Evolutionary conservation across 2,888 invertebrate species (phyloP), one percentile per base, ranked within the genome.

Genomic region (Erannis defoliaria): DNA sequence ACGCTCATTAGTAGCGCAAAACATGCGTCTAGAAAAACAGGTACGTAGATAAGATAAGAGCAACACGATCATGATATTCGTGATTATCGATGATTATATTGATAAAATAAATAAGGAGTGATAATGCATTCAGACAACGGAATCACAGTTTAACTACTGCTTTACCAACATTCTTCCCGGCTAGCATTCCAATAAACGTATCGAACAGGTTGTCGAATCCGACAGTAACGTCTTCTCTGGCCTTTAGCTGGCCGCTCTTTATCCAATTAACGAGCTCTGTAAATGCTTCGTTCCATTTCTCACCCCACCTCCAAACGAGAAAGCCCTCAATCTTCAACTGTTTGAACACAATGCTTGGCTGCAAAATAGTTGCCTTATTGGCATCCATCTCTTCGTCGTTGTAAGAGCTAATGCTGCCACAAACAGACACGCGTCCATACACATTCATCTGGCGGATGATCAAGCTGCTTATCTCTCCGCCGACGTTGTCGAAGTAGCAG

Each of bases 401-500:
- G 75, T 95, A 96, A 1, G 88, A 74, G 29, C 95, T 94, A 65
- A 95, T 95, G 16, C 94, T 89, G 5, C 96, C 95, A 74, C 95
- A 95, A 0, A 95, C 90, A 0, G 95, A 80, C 31, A 95, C 86
- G 50, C 95, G 86, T 0, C 95, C 95, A 61, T 14, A 68, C 10
- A 40, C 45, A 62, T 94, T 95, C 95, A 96, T 95, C 68, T 94
- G 93, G 21, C 83, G 82, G 0, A 95, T 85, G 5, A 95, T 92
- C 0, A 80, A 83, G 48, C 93, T 93, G 53, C 95, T 94, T 14
- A 95, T 88, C 60, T 94, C 94, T 2, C 96, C 96, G 14, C 95
- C 96, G 5, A 96, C 96, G 80, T 96, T 96, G 77, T 97, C 96
- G 77, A 96, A 96, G 76, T 95, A 96, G 76, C 96, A 95, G 75